Evolutionary conservation across 2,888 invertebrate genomes (phyloP), one percentile per base, ranked within the genome.

Genomic region (Harmothoe impar): DNA sequence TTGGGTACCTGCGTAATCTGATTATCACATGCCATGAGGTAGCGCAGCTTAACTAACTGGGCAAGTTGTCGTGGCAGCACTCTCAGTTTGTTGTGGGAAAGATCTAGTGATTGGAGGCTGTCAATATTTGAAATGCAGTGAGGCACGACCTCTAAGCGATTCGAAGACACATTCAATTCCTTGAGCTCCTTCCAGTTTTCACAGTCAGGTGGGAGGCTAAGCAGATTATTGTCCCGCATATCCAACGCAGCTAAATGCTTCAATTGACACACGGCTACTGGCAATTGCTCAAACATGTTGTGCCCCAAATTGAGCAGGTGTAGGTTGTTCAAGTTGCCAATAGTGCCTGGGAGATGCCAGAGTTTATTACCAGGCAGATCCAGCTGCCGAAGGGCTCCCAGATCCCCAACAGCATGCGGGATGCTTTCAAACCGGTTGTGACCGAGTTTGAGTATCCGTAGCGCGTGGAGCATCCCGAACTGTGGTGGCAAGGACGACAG

Each of bases 251-350:
- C 91, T 31, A 94, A 90, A 0, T 90, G 81, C n/a, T 72, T 77
- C 89, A 93, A 31, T 23, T 81, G 52, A 31, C 92, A 92, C 33
- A 94, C 86, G 10, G 54, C 78, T 3, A 89, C 72, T 0, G 93
- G 93, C n/a, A 93, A 92, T 89, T 94, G 94, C 89, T 95, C 95
- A 91, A 95, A 94, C 77, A 92, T 92, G 92, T 95, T 95, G 89
- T 94, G 93, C 3, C 94, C 92, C 31, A 95, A 90, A 91, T 95
- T 94, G 0, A 95, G 92, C 29, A 93, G 92, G 33, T 93, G 93
- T 23, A 93, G 90, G 62, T 91, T 88, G 77, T 93, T 91, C 31
- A 95, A 92, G 52, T 93, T 93, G 43, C 92, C 93, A 15, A 95
- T 91, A 31, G 94, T 93, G 88, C 94, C 94, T 5, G 95, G 95